Evolutionary conservation across 2,113 vertebrate genomes (phyloP).

Genomic region (Setophaga kirtlandii): DNA sequence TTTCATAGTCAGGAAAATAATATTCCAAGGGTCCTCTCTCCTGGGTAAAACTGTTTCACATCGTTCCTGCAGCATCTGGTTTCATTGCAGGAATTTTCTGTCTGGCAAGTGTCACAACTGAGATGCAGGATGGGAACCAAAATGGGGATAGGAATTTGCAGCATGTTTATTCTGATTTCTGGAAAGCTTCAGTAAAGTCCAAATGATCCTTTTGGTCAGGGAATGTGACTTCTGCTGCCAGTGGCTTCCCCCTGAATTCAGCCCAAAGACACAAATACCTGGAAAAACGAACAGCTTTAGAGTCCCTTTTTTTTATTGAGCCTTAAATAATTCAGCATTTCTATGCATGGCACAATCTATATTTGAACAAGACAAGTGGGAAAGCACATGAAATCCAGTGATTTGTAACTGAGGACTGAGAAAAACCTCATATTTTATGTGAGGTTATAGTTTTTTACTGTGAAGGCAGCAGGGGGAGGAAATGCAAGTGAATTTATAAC

Average conservation of each 20-base stretch:
- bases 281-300: neutral
- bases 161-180: neutral
- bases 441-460: neutral
- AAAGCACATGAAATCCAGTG: constrained; percentile 1
- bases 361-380: neutral
- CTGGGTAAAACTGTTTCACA: neutral
- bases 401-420: neutral
- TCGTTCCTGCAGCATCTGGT: neutral
- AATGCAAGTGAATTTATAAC: neutral
- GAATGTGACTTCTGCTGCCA: neutral
- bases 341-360: neutral
- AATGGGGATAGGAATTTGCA: neutral
- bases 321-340: neutral
- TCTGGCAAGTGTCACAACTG: neutral
- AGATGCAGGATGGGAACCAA: neutral
- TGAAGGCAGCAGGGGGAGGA: neutral
- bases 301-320: neutral
- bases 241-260: neutral
- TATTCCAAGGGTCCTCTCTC: neutral
- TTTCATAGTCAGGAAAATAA: neutral
- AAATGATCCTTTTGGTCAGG: neutral
- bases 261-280: neutral
- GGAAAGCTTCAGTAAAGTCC: neutral
- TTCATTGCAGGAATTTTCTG: neutral
- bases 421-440: neutral